Evolutionary conservation across 2,888 invertebrate species (phyloP), one percentile per base, ranked within the genome.

Genomic region (Smittia sp.): DNA sequence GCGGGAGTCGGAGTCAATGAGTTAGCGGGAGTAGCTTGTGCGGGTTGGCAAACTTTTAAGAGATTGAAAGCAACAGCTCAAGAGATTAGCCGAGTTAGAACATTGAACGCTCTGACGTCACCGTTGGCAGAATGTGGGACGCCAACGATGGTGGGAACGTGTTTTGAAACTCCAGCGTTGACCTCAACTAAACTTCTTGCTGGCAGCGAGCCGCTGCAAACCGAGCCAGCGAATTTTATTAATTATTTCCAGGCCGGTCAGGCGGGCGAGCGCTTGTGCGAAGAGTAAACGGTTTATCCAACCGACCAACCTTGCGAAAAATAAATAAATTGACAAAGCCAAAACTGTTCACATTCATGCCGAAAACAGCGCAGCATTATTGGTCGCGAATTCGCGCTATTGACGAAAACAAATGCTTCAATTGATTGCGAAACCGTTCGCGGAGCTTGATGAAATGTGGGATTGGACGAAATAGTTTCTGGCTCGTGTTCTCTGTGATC

Each of bases 281-380:
- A 32, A 46, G 13, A 39, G 13, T 39, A 46, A 46, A 46, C 46
- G 15, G 46, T 46, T 46, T 32, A 32, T 32, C 46, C 46, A 46
- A 46, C 4, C 46, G 15, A 46, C 13, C 13, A 46, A 46, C 15
- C 46, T 46, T 46, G 46, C 46, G 46, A 46, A 46, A 46, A 46
- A 46, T 46, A 46, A 46, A n/a, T n/a, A 46, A 46, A 46, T 46
- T 11, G 46, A 46, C 46, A 46, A 46, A 46, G 46, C 46, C 46
- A 46, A 46, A 46, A 46, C 6, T 46, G 46, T 46, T 46, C 46
- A 46, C n/a, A n/a, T n/a, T 46, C 15, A 15, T 11, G 11, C 46
- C 46, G 15, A n/a, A 46, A 46, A 46, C 46, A 46, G 46, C 46
- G 15, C 6, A 46, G 15, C 15, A 46, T 6, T 46, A 46, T 46